Percentiles rank a stretch among this genome's conserved stretches.
phyloP scores from a whole-genome alignment of 2,888 invertebrate genomes.

The Callyntrura sp. region DNA sequence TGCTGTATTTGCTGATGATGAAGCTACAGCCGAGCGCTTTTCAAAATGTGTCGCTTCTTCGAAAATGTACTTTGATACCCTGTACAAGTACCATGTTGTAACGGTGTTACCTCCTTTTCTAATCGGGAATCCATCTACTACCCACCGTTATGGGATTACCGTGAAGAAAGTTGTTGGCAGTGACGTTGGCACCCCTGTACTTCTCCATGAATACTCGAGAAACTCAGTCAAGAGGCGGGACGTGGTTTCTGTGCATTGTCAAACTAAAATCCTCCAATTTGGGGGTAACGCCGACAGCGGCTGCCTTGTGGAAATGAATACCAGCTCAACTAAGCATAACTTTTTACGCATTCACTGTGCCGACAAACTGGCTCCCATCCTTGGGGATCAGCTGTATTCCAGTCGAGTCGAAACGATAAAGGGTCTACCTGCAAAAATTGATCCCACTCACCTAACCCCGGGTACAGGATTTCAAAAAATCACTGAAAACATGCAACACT shows the following conservation, averaged over 20 bases:
- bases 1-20: slow-evolving; percentile 77
- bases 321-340: slow-evolving; percentile 84
- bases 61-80: slow-evolving; percentile 49
- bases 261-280: slow-evolving; percentile 25
- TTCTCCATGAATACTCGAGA: slow-evolving; percentile 69
- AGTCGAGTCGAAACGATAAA: slow-evolving; percentile 85
- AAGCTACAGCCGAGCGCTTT: slow-evolving; percentile 58
- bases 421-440: slow-evolving; percentile 84
- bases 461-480: slow-evolving; percentile 82
- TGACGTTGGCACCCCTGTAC: slow-evolving; percentile 73
- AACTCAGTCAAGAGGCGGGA: slow-evolving; percentile 70
- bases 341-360: slow-evolving; percentile 85
- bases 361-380: slow-evolving; percentile 85
- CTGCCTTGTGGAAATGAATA: slow-evolving; percentile 84
- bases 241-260: slow-evolving; percentile 45
- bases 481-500: slow-evolving; percentile 79
- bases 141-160: slow-evolving; percentile 65
- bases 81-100: slow-evolving; percentile 73
- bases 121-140: not conserved
- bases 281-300: slow-evolving; percentile 34
- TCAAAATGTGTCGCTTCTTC: slow-evolving; percentile 44
- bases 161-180: slow-evolving; percentile 46
- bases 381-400: slow-evolving; percentile 85
- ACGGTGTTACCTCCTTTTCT: slow-evolving; percentile 50
- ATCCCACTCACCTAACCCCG: slow-evolving; percentile 84